These are phyloP conservation scores for Cryptotermes secundus DNA, from an alignment of 1,140 invertebrate species.

Conservation along the genomic window DNA sequence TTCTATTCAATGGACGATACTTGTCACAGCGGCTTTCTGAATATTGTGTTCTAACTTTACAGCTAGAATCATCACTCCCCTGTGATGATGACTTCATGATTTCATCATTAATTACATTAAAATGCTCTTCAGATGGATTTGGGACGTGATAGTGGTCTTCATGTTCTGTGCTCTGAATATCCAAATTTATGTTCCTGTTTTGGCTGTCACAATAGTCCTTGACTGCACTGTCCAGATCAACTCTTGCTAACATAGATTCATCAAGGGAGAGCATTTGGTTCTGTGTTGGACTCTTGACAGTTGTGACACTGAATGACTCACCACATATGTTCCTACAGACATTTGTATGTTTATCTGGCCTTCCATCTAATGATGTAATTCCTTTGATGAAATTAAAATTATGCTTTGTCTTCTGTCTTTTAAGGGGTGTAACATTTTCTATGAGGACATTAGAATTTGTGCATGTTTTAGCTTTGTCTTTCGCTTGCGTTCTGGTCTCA, in stretches of 20 bases:
- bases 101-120: not conserved
- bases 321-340: not conserved
- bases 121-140: not conserved
- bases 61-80: not conserved
- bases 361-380: not conserved
- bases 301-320: not conserved
- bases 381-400: not conserved
- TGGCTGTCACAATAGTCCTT: not conserved
- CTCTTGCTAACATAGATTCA: conserved; percentile 11
- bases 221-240: conserved; percentile 21
- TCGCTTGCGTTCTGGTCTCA: not conserved
- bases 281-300: not conserved
- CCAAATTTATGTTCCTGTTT: not conserved
- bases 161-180: not conserved
- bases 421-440: conserved; percentile 19
- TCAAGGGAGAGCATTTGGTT: conserved; percentile 22
- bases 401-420: not conserved
- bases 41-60: no score
- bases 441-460: not conserved
- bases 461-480: not conserved
- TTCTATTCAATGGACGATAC: not conserved
- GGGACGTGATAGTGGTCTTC: no score
- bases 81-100: not conserved
- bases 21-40: not conserved
- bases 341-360: not conserved